Base-by-base conservation (phyloP, 2,113 vertebrate genomes). In the Sitta europaea region DNA sequence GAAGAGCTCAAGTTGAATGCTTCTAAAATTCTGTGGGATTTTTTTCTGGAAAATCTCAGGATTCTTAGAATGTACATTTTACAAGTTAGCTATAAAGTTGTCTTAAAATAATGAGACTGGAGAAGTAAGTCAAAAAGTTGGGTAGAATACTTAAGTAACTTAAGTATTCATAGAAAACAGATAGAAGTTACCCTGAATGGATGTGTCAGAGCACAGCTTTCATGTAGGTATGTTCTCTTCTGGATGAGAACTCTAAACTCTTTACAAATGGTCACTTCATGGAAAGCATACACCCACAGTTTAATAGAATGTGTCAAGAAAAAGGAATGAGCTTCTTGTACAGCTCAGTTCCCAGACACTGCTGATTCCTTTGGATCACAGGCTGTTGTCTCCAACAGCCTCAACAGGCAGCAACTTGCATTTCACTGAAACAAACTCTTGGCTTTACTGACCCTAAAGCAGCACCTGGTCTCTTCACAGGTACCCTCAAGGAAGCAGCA, bases 401-500 rank as follows among this genome's bases (percentile, higher is more conserved):
- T n/a, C 31, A 40, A 5, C 47, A 82, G 51, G 48, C 38, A 74
- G 42, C 4, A 5, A 24, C 14, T 65, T 90, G 20, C 0, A 12
- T 48, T 88, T 68, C 23, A 6, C 11, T 50, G 57, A 25, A 68
- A 47, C 20, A 67, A 17, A 47, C 14, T 6, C 27, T 53, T 82
- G 53, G 36, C 48, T 84, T 88, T 92, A 16, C 20, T 87, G 72
- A 38, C 55, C 33, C 50, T 73, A 43, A 96, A 68, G 45, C 94
- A 76, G 73, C 14, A 4, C 25, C 55, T 84, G 38, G 16, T 70
- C 88, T 92, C 58, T 94, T 75, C 66, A 13, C 88, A 98, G 98
- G 75, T 97, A 97, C 65, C 96, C 97, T 28, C 97, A 97, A 2
- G 97, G 96, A 59, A 97, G 98, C 95, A 98, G 99, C 97, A 98